phyloP scores from a whole-genome alignment of 2,113 vertebrate genomes.

The Empidonax alnorum region DNA sequence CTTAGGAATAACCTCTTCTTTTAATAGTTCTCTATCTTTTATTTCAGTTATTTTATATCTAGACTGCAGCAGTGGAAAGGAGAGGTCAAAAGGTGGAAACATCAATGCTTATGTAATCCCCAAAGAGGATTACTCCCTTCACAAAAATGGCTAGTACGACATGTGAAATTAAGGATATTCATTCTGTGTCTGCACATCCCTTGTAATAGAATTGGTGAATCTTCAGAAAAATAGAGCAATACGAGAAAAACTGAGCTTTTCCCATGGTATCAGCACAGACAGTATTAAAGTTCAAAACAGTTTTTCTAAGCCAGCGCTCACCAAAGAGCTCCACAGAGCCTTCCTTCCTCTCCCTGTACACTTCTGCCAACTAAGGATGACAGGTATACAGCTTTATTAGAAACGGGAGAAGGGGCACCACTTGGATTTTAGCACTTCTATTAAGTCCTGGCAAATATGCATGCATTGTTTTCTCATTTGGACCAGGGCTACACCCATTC shows the following conservation, averaged over 20 bases:
- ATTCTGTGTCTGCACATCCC: constrained; percentile 19
- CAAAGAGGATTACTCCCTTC: constrained; percentile 40
- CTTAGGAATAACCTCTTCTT: neutral
- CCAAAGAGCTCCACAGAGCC: neutral
- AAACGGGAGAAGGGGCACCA: neutral
- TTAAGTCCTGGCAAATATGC: neutral
- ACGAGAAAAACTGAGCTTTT: neutral
- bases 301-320: neutral
- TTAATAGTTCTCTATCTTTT: constrained; percentile 1
- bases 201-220: constrained; percentile 16
- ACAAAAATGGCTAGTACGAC: constrained; percentile 25
- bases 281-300: neutral
- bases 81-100: constrained; percentile 60
- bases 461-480: neutral
- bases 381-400: neutral
- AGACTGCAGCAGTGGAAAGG: constrained; percentile 3
- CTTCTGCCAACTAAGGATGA: neutral
- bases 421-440: neutral
- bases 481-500: neutral
- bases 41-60: constrained; percentile 9
- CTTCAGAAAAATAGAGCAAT: constrained; percentile 39
- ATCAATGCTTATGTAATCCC: constrained; percentile 49
- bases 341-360: neutral
- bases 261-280: neutral
- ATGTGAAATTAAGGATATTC: constrained; percentile 60